phyloP scores from a whole-genome alignment of 2,797 vertebrate genomes.

The Miichthys miiuy region DNA sequence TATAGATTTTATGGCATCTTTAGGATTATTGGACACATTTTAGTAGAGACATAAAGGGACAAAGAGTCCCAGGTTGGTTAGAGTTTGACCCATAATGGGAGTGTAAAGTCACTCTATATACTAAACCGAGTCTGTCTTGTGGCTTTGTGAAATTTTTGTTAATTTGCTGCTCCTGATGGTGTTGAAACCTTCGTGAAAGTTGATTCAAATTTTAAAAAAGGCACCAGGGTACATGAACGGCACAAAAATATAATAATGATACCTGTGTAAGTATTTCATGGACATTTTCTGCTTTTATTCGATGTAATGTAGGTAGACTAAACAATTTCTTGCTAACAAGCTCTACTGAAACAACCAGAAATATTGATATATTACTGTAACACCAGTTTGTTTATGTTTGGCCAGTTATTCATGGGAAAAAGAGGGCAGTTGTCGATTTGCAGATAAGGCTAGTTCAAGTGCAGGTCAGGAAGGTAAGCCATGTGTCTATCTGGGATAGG shows the following conservation, averaged over 20 bases:
- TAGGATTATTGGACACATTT: not conserved
- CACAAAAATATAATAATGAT: not conserved
- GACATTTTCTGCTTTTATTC: not conserved
- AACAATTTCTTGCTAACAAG: not conserved
- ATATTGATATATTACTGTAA: not conserved
- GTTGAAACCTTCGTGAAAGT: not conserved
- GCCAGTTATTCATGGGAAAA: not conserved
- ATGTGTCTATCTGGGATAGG: too few species aligned
- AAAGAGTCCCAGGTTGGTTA: not conserved
- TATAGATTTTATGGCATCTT: slow-evolving; percentile 8
- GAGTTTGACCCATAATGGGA: not conserved
- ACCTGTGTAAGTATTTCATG: not conserved
- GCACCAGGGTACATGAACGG: not conserved
- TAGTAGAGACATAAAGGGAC: not conserved
- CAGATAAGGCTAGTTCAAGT: not conserved
- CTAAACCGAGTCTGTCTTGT: not conserved
- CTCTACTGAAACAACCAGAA: not conserved
- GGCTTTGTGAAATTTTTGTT: not conserved
- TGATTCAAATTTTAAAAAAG: not conserved
- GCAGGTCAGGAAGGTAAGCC: not conserved
- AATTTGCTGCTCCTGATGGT: not conserved
- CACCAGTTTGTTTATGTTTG: not conserved
- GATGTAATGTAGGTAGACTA: not conserved
- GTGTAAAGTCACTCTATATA: not conserved
- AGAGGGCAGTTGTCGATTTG: not conserved